Percentiles rank a stretch among this genome's conserved stretches.
phyloP scores from a whole-genome alignment of 2,113 vertebrate species.

The Corythornis madagascariensis region DNA sequence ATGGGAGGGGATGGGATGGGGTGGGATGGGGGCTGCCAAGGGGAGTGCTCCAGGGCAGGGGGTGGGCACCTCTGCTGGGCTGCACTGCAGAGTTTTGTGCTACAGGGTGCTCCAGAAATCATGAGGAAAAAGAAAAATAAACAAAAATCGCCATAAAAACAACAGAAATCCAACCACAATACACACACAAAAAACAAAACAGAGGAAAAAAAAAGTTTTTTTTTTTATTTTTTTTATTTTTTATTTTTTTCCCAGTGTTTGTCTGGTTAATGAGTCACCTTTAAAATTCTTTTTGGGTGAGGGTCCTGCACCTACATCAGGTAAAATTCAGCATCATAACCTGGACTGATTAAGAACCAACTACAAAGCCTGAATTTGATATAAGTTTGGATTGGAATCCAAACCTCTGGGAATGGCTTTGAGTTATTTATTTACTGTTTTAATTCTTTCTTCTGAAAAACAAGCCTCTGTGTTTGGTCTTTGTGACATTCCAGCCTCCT shows the following conservation, averaged over 20 bases:
- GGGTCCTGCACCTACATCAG: background rate
- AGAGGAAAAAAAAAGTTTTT: background rate
- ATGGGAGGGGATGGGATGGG: too few species aligned
- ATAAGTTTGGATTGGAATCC: background rate
- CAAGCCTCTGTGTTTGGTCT: background rate
- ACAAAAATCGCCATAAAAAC: too few species aligned
- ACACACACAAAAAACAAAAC: background rate
- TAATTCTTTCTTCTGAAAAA: background rate
- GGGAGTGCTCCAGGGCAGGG: background rate
- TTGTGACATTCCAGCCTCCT: background rate
- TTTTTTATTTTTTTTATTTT: too few species aligned
- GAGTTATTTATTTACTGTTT: too few species aligned
- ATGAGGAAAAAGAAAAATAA: too few species aligned
- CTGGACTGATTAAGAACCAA: background rate
- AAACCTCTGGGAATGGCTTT: background rate
- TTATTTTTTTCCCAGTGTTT: background rate
- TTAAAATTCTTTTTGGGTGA: background rate
- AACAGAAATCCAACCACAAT: too few species aligned
- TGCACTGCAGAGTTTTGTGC: too few species aligned
- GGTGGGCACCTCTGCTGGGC: background rate
- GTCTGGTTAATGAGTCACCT: conserved; percentile 17
- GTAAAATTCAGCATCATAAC: background rate
- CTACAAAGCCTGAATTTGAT: background rate
- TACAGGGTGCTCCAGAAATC: too few species aligned
- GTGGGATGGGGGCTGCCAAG: background rate